Evolutionary conservation across 92 coral and sea anemone genomes (phyloP), one percentile per base, ranked within the genome.

Genomic region (Palythoa grandis): DNA sequence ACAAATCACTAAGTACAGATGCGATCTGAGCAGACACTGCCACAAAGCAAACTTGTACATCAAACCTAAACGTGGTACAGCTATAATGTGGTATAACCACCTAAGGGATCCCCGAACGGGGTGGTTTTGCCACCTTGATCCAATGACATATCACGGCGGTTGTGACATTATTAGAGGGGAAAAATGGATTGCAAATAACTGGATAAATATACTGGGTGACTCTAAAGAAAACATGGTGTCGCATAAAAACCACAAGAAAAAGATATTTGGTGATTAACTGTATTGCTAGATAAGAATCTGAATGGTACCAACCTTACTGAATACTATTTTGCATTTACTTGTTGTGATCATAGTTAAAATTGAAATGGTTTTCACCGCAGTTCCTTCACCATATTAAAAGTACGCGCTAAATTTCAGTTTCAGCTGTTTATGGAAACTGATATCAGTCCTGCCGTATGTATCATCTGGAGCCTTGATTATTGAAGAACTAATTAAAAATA

Each of bases 51-150:
- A 96, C 89, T 24, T 96, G 24, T 94, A 78, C 71, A 89, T 94
- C 43, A 89, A 87, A 52, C 98, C 98, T 8, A 93, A 86, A 83
- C 95, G 93, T 61, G 83, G 96, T 17, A 88, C 90, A 16, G 98
- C 98, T 11, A 88, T 96, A 22, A 91, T 96, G 95, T 96, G 98
- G 98, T 96, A 96, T 79, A 96, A 96, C 82, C 98, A 96, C 83
- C 78, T 87, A 3, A 74, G 92, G 37, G 95, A 96, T 78, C 82
- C 86, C 11, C 79, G 65, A 17, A 94, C 98, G 11, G 98, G 98
- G 11, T 96, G 98, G 98, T 76, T 92, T 79, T 96, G 98, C 15
- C 84, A 87, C 9, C 48, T 94, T 5, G 98, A 96, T 77, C 83
- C 91, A 54, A 95, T 89, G 88, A 92, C 92, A 6, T 95, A 85